A percentile compares a stretch with the other conserved stretches of the same genome.
Evolutionary conservation across 2,888 invertebrate species (phyloP).

Genomic region (Lasioglossum morio): DNA sequence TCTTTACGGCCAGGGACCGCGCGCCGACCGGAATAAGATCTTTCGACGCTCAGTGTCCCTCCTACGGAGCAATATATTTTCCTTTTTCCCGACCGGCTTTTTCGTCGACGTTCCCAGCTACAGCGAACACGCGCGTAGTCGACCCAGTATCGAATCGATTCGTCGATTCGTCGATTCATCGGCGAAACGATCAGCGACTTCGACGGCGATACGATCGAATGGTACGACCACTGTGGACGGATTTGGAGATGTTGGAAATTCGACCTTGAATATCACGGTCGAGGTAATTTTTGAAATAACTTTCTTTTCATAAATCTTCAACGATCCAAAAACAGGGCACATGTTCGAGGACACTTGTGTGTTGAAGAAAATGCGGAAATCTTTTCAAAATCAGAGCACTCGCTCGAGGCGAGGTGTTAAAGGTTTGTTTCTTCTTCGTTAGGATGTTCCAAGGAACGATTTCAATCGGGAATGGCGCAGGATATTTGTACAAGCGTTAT

Average conservation of each 20-base stretch:
- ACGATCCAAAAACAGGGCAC: too few relatives aligned
- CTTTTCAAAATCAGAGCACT: not conserved
- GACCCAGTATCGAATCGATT: not conserved
- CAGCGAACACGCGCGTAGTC: constrained; percentile 1
- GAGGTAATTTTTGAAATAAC: too few relatives aligned
- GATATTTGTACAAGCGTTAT: not conserved
- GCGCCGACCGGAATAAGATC: constrained; percentile 32
- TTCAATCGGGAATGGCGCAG: not conserved
- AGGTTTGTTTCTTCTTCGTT: not conserved
- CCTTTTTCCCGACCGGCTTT: not conserved
- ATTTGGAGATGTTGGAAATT: not conserved
- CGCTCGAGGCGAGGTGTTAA: not conserved
- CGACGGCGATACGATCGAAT: not conserved
- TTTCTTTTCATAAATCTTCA: too few relatives aligned
- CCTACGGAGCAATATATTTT: constrained; percentile 23
- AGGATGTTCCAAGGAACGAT: not conserved
- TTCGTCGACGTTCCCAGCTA: not conserved
- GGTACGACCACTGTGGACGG: not conserved
- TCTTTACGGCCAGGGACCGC: constrained; percentile 29
- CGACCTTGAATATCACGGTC: too few relatives aligned
- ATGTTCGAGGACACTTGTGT: too few relatives aligned
- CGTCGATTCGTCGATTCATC: not conserved
- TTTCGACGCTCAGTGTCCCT: constrained; percentile 37
- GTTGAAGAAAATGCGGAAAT: not conserved
- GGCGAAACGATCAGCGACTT: not conserved